Evolutionary conservation across 2,797 vertebrate species (phyloP).

Genomic region (Agapornis canus): DNA sequence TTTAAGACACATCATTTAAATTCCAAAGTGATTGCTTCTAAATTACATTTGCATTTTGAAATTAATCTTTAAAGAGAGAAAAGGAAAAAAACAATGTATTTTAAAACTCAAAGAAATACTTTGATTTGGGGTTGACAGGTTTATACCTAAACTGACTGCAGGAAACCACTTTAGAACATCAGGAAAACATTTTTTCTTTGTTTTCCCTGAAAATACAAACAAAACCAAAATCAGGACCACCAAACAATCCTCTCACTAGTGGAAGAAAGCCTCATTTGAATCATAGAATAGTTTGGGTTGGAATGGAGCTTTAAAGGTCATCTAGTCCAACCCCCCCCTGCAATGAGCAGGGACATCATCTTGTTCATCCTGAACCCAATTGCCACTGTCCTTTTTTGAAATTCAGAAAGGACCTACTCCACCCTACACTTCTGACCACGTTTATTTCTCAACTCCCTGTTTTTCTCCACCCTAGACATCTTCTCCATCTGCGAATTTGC

Average conservation of each 20-base stretch:
- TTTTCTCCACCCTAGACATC: neutral
- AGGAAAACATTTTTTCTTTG: neutral
- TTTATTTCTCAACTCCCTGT: neutral
- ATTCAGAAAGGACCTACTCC: neutral
- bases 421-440: neutral
- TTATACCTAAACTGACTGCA: neutral
- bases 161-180: neutral
- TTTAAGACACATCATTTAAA: neutral
- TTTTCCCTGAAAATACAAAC: neutral
- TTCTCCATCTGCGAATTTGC: neutral
- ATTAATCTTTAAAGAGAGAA: neutral
- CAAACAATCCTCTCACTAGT: neutral
- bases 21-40: neutral
- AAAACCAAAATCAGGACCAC: neutral
- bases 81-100: neutral
- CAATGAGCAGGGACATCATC: neutral
- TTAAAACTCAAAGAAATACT: neutral
- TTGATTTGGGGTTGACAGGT: neutral
- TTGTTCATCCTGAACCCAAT: neutral
- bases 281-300: neutral
- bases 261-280: neutral
- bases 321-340: neutral
- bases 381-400: neutral
- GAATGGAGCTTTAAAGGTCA: neutral
- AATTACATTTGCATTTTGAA: neutral